phyloP scores from a whole-genome alignment of 2,797 vertebrate species.

The Tadarida brasiliensis region DNA sequence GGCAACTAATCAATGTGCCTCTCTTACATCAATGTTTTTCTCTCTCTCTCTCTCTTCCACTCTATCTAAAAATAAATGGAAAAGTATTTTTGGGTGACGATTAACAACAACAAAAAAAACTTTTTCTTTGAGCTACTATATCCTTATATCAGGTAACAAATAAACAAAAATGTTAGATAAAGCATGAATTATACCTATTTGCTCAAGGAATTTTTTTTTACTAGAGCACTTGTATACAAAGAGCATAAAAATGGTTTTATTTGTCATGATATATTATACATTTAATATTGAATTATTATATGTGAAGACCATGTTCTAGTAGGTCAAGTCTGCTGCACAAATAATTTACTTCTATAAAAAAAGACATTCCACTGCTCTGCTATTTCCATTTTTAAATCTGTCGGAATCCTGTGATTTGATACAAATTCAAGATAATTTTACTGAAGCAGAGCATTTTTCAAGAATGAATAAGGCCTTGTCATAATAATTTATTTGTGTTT shows the following conservation, averaged over 20 bases:
- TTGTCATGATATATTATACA: background rate
- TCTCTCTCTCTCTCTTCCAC: too few relatives aligned
- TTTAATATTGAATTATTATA: conserved; percentile 35
- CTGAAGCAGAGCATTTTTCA: conserved; percentile 3
- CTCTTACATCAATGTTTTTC: too few relatives aligned
- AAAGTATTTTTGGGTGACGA: too few relatives aligned
- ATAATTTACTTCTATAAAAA: conserved; percentile 28
- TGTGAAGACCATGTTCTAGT: background rate
- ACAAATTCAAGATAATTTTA: conserved; percentile 46
- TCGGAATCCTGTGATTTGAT: conserved; percentile 1
- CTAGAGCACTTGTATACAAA: background rate
- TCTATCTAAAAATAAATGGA: too few relatives aligned
- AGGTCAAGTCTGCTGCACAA: background rate
- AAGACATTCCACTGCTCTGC: background rate
- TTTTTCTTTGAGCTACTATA: conserved; percentile 1
- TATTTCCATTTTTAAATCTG: conserved; percentile 33
- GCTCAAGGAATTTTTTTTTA: background rate
- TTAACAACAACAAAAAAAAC: background rate
- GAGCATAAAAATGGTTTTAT: conserved; percentile 29
- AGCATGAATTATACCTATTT: background rate
- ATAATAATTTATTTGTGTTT: background rate
- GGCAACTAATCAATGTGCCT: too few relatives aligned
- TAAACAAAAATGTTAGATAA: conserved; percentile 20
- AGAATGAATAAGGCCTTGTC: background rate
- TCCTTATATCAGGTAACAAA: background rate